A percentile compares a stretch with the other conserved stretches of the same genome.
These are phyloP conservation scores for Drosophila robusta DNA, from an alignment of 2,888 invertebrate genomes.

Conservation along the genomic window DNA sequence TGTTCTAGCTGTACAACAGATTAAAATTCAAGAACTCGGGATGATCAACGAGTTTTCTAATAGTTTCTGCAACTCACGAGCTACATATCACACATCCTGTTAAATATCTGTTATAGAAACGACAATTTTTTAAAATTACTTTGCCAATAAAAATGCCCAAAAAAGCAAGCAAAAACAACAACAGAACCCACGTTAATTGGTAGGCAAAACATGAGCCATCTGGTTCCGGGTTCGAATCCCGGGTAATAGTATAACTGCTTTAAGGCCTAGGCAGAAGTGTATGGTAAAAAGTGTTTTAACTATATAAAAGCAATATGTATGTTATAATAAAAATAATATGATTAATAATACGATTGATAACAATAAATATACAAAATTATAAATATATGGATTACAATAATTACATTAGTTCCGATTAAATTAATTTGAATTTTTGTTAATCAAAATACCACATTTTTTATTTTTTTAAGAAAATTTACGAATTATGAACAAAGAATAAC, in stretches of 20 bases:
- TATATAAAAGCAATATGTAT: too few relatives aligned
- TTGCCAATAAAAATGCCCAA: background rate
- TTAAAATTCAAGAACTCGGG: too few relatives aligned
- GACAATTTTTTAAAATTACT: background rate
- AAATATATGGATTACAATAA: too few relatives aligned
- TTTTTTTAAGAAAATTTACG: too few relatives aligned
- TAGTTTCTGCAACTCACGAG: background rate
- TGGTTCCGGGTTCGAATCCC: constrained; percentile 7
- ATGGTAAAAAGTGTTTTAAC: background rate
- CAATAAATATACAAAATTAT: too few relatives aligned
- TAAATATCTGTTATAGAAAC: background rate
- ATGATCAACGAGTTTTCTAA: background rate
- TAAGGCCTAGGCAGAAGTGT: background rate
- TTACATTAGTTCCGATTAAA: too few relatives aligned
- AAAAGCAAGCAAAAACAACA: background rate
- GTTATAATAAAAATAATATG: too few relatives aligned
- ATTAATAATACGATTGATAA: too few relatives aligned
- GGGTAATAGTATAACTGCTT: background rate
- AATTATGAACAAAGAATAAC: too few relatives aligned
- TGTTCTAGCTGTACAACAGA: too few relatives aligned
- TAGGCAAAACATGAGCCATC: constrained; percentile 9
- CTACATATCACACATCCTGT: background rate
- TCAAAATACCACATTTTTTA: too few relatives aligned
- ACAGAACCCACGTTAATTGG: constrained; percentile 6
- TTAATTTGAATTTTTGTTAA: too few relatives aligned